Base-by-base conservation (phyloP, 2,797 vertebrate genomes). In the Xenentodon cancila region DNA sequence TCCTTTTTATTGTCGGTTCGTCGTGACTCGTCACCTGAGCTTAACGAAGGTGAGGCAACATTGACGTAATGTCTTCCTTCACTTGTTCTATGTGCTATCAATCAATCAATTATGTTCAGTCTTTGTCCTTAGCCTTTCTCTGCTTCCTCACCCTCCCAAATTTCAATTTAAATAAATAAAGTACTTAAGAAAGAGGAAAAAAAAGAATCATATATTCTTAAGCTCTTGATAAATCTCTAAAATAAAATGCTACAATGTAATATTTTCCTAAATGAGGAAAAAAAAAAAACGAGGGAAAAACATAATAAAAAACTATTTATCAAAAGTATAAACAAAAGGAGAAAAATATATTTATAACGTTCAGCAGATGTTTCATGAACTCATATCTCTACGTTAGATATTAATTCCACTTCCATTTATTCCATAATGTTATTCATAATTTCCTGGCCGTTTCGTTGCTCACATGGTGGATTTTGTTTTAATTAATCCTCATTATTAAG, bases 21-120 rank as follows among this genome's bases (percentile, higher is more conserved):
- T 89, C 82, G 73, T 54, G 70, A 89, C 81, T 89, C 84, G 79
- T 93, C 92, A 92, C 93, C 93, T 94, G 94, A 94, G 92, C 92
- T 91, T 84, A 85, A 89, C 68, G 85, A 88, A 91, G 89, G 89
- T 85, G 80, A 84, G 85, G 81, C 74, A 64, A 71, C 72, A 68
- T 63, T 62, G 66, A 64, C 78, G 68, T 57, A 66, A 53, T 7
- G 25, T 69, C 67, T 75, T 62, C 66, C 53, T 57, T 45, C 25
- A 34, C 64, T 20, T 67, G 54, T 76, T 67, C 25, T 63, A 56
- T 88, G 80, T 86, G 84, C 86, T 87, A 77, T 86, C 82, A 9
- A 71, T 87, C 82, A 64, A 37, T 68, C 51, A 40, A 7, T n/a
- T 52, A 43, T 37, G 68, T 47, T 45, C 58, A 5, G 5, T 49